Evolutionary conservation across 2,797 vertebrate species (phyloP).

Genomic region (Tapirus indicus): DNA sequence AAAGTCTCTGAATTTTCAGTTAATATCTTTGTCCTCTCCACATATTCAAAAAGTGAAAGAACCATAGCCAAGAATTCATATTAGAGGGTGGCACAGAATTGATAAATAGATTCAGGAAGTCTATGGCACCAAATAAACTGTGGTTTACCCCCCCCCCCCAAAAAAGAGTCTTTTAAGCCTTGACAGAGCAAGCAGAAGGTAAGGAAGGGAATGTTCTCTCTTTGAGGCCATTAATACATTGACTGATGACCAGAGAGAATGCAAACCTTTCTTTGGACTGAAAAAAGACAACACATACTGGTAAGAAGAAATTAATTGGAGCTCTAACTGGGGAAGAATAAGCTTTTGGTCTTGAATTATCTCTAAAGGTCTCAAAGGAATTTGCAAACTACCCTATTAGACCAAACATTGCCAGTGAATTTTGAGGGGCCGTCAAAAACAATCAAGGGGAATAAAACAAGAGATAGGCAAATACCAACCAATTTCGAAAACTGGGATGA

Average conservation of each 20-base stretch:
- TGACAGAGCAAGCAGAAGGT: neutral
- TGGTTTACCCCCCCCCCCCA: neutral
- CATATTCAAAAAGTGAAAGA: neutral
- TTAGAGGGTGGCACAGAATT: neutral
- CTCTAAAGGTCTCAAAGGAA: constrained; percentile 53
- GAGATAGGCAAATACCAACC: constrained; percentile 29
- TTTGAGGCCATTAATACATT: neutral
- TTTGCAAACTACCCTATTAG: constrained; percentile 67
- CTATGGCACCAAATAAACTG: neutral
- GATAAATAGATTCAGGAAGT: neutral
- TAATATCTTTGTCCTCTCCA: neutral
- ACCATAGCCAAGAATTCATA: neutral
- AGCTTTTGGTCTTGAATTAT: constrained; percentile 36
- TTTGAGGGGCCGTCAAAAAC: constrained; percentile 20
- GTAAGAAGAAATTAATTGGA: neutral
- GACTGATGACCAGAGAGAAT: constrained; percentile 33
- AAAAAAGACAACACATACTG: neutral
- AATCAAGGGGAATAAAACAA: constrained; percentile 35
- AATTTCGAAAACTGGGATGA: constrained; percentile 29
- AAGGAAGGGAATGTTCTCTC: neutral
- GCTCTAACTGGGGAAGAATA: neutral
- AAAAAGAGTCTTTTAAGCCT: neutral
- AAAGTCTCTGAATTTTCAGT: neutral
- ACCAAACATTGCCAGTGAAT: constrained; percentile 9
- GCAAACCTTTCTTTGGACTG: neutral